Evolutionary conservation across 2,888 invertebrate species (phyloP).

Genomic region (Mesoligia furuncula): DNA sequence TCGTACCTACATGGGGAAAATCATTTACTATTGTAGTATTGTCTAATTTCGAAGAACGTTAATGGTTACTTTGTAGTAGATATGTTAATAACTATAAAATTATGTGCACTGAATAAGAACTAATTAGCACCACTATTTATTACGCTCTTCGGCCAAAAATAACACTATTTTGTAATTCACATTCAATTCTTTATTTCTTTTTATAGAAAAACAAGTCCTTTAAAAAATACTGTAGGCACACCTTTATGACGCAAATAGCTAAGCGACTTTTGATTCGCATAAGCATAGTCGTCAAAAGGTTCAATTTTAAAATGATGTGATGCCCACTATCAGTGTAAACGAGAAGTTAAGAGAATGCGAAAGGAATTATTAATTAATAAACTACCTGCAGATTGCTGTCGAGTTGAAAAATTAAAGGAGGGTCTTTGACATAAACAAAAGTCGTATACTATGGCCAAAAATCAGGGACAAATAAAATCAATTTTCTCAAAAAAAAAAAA

Average conservation of each 20-base stretch:
- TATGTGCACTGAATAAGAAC: not conserved
- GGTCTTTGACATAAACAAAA: slow-evolving; percentile 19
- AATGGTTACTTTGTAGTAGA: too few relatives aligned
- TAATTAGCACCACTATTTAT: too few relatives aligned
- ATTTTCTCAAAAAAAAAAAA: not conserved
- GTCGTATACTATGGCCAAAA: not conserved
- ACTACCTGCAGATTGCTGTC: not conserved
- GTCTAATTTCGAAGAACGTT: not conserved
- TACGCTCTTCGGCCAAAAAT: not conserved
- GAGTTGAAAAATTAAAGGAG: not conserved
- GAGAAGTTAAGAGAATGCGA: not conserved
- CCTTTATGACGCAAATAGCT: too few relatives aligned
- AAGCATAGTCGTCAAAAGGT: not conserved
- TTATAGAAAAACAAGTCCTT: too few relatives aligned
- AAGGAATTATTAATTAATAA: too few relatives aligned
- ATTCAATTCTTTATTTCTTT: too few relatives aligned
- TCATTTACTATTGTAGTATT: not conserved
- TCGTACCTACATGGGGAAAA: not conserved
- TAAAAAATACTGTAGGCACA: not conserved
- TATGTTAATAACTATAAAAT: not conserved
- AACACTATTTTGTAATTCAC: not conserved
- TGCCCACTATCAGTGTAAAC: not conserved
- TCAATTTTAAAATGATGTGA: not conserved
- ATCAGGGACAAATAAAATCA: not conserved
- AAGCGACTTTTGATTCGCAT: not conserved